Evolutionary conservation across 2,113 vertebrate species (phyloP), one percentile per base, ranked within the genome.

Genomic region (Heterocephalus glaber): DNA sequence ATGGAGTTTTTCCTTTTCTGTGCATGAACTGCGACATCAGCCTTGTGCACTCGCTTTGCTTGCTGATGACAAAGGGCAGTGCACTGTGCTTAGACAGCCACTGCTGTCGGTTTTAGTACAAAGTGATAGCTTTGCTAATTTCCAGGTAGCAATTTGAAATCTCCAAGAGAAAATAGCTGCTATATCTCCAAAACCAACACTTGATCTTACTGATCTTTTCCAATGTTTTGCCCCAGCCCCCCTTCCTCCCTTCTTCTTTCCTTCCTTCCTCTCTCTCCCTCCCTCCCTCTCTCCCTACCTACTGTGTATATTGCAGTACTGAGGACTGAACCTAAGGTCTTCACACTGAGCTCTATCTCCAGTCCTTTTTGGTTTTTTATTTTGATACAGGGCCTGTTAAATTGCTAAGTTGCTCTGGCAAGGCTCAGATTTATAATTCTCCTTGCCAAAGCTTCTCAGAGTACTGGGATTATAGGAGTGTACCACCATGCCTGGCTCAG

Each of bases 81-180:
- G 90, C 96, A 96, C 86, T 97, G 44, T 92, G 68, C 97, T 52
- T 97, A 89, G 97, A 97, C 97, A 61, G 0, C 26, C 80, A 66
- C 94, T 97, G 98, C 92, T 98, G 83, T 98, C 97, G 38, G 38
- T 92, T 97, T 97, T 76, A 60, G 80, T 95, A 97, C 95, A 98
- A 95, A 95, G 83, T 80, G 58, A 0, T 96, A 82, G 96, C 87
- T 98, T 94, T 98, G 87, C 86, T 95, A 89, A 38, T 94, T 97
- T 98, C 88, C 91, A 92, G 77, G 93, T 58, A 96, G 92, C 88
- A 80, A 66, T 86, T 96, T n/a, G 81, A 97, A 97, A 95, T 83
- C 88, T 83, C 65, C 61, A 86, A 38, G 85, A 94, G 44, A 93
- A 97, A 97, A 90, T 92, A 93, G 95, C 83, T 86, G 77, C 76